Evolutionary conservation across 2,797 vertebrate genomes (phyloP).

Genomic region (Tragelaphus oryx): DNA sequence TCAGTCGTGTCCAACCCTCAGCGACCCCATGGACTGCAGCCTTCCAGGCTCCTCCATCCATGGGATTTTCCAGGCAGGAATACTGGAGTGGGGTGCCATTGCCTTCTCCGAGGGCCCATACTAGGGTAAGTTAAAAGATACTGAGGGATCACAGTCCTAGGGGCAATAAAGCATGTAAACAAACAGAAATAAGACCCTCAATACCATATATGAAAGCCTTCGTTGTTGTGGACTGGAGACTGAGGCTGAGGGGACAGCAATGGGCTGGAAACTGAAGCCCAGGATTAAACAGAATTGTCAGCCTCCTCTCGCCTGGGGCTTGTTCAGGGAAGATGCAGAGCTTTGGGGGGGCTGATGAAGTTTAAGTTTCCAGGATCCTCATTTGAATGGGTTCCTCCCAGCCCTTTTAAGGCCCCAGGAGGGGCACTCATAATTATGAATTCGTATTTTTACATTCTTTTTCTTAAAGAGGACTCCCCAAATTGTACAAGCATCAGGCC

Average conservation of each 20-base stretch:
- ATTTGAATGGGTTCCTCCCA: neutral
- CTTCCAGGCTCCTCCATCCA: no score
- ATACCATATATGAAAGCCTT: neutral
- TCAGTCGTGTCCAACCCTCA: no score
- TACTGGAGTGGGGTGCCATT: no score
- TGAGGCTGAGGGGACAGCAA: neutral
- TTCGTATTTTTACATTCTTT: neutral
- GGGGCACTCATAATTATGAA: neutral
- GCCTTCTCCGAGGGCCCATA: neutral
- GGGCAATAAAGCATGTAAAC: neutral
- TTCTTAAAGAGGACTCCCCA: neutral
- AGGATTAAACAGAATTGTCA: neutral
- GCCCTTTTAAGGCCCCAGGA: neutral
- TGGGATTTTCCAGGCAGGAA: no score
- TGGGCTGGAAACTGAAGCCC: neutral
- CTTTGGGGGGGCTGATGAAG: neutral
- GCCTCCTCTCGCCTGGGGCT: accelerated
- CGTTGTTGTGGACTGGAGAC: neutral
- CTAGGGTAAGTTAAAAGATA: neutral
- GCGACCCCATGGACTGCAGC: no score
- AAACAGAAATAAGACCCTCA: neutral
- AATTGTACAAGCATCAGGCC: neutral
- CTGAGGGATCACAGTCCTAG: neutral
- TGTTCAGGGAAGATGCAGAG: neutral
- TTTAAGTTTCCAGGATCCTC: neutral